A percentile compares a stretch with the other conserved stretches of the same genome.
phyloP scores from a whole-genome alignment of 2,797 vertebrate genomes.

The Gallinago stenura region DNA sequence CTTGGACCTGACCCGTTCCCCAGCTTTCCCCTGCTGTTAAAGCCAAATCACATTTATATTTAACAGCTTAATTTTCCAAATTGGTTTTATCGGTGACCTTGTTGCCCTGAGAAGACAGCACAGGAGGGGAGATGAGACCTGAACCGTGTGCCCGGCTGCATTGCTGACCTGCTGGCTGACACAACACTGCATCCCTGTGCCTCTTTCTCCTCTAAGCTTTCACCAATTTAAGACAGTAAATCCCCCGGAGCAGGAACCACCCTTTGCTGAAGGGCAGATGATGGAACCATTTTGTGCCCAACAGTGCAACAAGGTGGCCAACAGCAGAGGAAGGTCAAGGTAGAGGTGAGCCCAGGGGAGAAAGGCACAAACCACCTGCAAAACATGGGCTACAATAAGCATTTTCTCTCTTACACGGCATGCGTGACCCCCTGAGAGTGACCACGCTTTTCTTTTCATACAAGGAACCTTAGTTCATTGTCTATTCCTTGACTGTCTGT shows the following conservation, averaged over 20 bases:
- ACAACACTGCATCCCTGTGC: not conserved
- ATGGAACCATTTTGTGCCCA: not conserved
- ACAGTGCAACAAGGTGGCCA: not conserved
- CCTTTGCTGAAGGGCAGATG: not conserved
- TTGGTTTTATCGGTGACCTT: constrained; percentile 45
- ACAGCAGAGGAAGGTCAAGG: not conserved
- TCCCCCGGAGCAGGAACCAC: not conserved
- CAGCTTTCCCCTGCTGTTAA: not conserved
- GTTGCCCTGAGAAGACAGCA: constrained; percentile 23
- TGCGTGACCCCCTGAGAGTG: fast-evolving
- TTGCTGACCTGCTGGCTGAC: constrained; percentile 46
- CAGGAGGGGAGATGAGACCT: not conserved
- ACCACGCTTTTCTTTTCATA: not conserved
- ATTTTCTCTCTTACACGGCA: not conserved
- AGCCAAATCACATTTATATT: constrained; percentile 66
- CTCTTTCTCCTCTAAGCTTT: not conserved
- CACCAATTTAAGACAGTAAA: not conserved
- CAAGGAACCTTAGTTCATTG: not conserved
- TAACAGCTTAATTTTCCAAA: constrained; percentile 68
- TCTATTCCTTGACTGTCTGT: not conserved
- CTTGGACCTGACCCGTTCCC: not conserved
- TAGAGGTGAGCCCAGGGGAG: not conserved
- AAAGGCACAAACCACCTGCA: not conserved
- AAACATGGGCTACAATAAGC: not conserved
- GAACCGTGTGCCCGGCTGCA: not conserved